Percentiles rank a stretch among this genome's conserved stretches.
These are phyloP conservation scores for Rhinichthys klamathensis DNA, from an alignment of 2,113 vertebrate genomes.

Conservation along the genomic window DNA sequence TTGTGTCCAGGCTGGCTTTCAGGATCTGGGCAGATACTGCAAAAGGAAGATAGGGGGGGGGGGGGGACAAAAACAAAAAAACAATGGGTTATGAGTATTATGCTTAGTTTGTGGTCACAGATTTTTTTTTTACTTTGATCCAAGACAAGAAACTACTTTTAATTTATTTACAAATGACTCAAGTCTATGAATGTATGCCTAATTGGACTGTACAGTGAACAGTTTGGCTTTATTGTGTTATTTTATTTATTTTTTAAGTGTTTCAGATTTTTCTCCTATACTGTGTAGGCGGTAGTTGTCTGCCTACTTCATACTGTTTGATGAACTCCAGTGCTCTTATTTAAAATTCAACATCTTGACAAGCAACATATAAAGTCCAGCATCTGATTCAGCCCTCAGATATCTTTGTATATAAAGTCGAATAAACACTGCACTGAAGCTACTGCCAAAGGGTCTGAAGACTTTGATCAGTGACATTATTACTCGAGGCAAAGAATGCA, in stretches of 20 bases:
- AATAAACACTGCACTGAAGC: neutral
- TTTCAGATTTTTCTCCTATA: neutral
- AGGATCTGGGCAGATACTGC: slow-evolving; percentile 93
- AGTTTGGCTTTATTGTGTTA: neutral
- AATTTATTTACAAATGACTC: neutral
- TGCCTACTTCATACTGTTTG: neutral
- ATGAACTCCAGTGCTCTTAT: slow-evolving; percentile 18
- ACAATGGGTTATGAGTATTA: neutral
- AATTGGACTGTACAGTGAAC: neutral
- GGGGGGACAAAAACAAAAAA: neutral
- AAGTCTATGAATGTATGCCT: neutral
- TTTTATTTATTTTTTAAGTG: neutral
- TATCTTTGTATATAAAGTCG: neutral
- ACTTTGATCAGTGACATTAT: neutral
- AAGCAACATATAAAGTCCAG: slow-evolving; percentile 24
- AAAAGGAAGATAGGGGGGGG: slow-evolving; percentile 41
- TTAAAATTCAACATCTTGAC: slow-evolving; percentile 22
- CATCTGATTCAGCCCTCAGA: neutral
- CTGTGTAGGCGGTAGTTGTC: neutral
- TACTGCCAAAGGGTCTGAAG: neutral
- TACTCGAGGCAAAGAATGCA: slow-evolving; percentile 1
- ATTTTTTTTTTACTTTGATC: no score
- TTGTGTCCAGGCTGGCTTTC: slow-evolving; percentile 86
- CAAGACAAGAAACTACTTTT: neutral
- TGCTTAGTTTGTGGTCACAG: neutral